Conservation (phyloP, 1,140 invertebrate genomes). For the Periplaneta americana region DNA sequence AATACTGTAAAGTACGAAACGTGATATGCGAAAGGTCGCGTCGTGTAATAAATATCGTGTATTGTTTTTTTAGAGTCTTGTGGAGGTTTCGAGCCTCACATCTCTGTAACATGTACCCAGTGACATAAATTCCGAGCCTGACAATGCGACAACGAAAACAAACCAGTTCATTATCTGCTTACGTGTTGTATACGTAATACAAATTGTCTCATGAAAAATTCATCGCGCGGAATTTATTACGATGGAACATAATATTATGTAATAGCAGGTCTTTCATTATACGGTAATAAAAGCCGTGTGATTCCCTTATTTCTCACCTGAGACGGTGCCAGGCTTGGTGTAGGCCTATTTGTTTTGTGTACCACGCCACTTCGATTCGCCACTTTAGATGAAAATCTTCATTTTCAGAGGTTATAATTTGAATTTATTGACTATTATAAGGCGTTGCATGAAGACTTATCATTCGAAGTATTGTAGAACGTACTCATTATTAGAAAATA, state of each 20-base stretch:
- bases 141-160: not conserved
- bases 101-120: not conserved
- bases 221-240: not conserved
- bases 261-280: not conserved
- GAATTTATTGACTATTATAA: too few species aligned
- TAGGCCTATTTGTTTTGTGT: too few species aligned
- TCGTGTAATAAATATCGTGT: too few species aligned
- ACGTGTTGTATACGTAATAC: not conserved
- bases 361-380: too few species aligned
- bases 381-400: too few species aligned
- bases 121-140: not conserved
- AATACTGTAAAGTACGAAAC: too few species aligned
- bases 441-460: too few species aligned
- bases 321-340: not conserved
- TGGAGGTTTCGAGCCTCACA: not conserved
- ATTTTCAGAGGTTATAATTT: too few species aligned
- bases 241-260: constrained; percentile 4
- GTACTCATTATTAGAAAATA: too few species aligned
- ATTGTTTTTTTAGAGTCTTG: too few species aligned
- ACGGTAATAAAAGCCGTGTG: not conserved
- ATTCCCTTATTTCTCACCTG: not conserved
- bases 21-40: too few species aligned
- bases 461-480: too few species aligned
- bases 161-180: not conserved
- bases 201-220: not conserved